Percentiles rank a stretch among this genome's conserved stretches.
These are phyloP conservation scores for Cataglyphis cursor DNA, from an alignment of 2,888 invertebrate genomes.

Conservation along the genomic window DNA sequence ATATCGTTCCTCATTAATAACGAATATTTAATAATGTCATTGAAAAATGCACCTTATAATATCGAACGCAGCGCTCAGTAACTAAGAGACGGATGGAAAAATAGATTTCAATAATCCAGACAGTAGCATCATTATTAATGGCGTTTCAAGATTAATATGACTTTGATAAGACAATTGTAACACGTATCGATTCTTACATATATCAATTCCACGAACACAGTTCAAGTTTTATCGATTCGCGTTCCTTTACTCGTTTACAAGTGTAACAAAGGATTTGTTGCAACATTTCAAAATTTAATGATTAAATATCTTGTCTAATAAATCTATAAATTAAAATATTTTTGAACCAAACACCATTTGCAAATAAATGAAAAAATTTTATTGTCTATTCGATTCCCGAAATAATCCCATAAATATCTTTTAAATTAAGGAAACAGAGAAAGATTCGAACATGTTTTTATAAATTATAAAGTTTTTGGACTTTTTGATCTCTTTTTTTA, in stretches of 20 bases:
- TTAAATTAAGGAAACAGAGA: neutral
- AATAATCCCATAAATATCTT: neutral
- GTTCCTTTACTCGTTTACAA: conserved; percentile 11
- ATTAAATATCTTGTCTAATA: conserved; percentile 1
- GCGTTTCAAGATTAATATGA: conserved; percentile 46
- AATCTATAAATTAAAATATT: neutral
- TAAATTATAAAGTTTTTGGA: neutral
- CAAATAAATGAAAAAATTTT: conserved; percentile 1
- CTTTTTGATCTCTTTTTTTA: neutral
- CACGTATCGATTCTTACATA: conserved; percentile 40
- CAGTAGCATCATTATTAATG: conserved; percentile 48
- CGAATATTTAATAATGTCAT: conserved; percentile 12
- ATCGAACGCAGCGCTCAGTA: conserved; percentile 13
- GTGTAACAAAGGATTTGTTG: neutral
- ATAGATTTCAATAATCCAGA: conserved; percentile 53
- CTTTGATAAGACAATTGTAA: conserved; percentile 56
- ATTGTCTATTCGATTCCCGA: neutral
- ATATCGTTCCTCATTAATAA: conserved; percentile 22
- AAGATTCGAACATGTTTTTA: neutral
- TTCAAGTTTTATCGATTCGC: conserved; percentile 41
- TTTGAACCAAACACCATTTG: neutral
- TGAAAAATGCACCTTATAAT: conserved; percentile 16
- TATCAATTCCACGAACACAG: conserved; percentile 31
- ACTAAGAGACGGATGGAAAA: conserved; percentile 41
- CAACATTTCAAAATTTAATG: neutral